Evolutionary conservation across 2,888 invertebrate species (phyloP), one percentile per base, ranked within the genome.

Genomic region (Julus scanicus): DNA sequence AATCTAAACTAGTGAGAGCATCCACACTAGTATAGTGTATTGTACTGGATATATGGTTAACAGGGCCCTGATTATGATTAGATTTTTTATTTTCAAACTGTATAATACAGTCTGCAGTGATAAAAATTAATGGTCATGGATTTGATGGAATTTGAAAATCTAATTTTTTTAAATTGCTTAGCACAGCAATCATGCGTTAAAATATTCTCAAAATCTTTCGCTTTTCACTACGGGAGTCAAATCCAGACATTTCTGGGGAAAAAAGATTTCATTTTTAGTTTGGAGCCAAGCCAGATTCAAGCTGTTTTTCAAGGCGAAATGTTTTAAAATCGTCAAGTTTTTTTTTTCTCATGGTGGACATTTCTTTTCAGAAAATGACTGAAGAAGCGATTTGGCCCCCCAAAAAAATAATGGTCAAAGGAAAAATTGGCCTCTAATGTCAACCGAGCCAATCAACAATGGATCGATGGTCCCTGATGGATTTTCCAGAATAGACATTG

Each of bases 381-480:
- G 71, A n/a, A 80, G 37, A 80, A 3, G 13, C 37, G 1, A 80
- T 1, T 80, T 80, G 80, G 80, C 80, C 9, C 13, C 0, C 29
- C 29, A 29, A 11, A 80, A 80, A 71, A 71, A 29, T 29, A 71
- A 71, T 71, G 71, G 71, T 29, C 71, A 29, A 71, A 71, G 29
- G 29, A 17, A 71, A 80, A 80, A 80, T 80, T 13, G 80, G 80
- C 37, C 37, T 80, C 80, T 80, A 80, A 80, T 80, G 80, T 37
- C 80, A 80, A 80, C 80, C 11, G 37, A 37, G 37, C 37, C 80
- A 37, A 80, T 80, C 80, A 80, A 80, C 80, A 80, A 37, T 15
- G 80, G 80, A 80, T 80, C 80, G 80, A 80, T 80, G 37, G 37
- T 80, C 80, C 44, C 80, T 37, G 37, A 29, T 80, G 80, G 80